Evolutionary conservation across 1,140 invertebrate species (phyloP), one percentile per base, ranked within the genome.

Genomic region (Cataglyphis hispanica): DNA sequence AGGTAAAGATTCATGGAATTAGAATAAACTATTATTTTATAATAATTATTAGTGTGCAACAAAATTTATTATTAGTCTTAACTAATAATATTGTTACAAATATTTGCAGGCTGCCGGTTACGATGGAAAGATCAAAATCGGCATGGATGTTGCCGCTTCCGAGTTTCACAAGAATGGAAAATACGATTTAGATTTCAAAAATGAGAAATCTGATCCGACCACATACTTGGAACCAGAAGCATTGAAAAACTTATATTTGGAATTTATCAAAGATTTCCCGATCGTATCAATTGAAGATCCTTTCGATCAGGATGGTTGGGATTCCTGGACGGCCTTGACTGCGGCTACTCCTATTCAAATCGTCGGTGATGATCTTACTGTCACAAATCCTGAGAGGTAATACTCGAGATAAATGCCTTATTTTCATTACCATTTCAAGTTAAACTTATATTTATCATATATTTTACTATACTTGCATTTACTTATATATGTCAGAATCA

Each of bases 151-250:
- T 40, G 99, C 99, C 53, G 99, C 99, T 4, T 99, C 99, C 27
- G 99, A 99, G 95, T 99, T 99, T 96, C 95, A 95, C 91, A 97
- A 97, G 92, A 97, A 98, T 89, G 97, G 97, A 70, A 96, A 97
- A 86, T 99, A 99, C 94, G 99, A 99, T 95, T 96, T 99, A 91
- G 99, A 99, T 95, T 99, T 99, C 96, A 99, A 99, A 95, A 99
- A 99, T 93, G 97, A 97, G 50, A 97, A 98, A 25, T 98, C 98
- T 61, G 98, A 99, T 93, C 97, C 97, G 70, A 95, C 95, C 50
- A 96, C 97, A 80, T 98, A 97, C 95, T 94, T 99, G 34, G 95
- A 96, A 40, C 97, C 98, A 22, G 97, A 98, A 69, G 96, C 98
- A 92, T 95, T 99, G 67, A 97, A 96, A 72, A 97, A 98, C 16